Conservation (phyloP, 2,888 invertebrate genomes). For the Galeruca laticollis region DNA sequence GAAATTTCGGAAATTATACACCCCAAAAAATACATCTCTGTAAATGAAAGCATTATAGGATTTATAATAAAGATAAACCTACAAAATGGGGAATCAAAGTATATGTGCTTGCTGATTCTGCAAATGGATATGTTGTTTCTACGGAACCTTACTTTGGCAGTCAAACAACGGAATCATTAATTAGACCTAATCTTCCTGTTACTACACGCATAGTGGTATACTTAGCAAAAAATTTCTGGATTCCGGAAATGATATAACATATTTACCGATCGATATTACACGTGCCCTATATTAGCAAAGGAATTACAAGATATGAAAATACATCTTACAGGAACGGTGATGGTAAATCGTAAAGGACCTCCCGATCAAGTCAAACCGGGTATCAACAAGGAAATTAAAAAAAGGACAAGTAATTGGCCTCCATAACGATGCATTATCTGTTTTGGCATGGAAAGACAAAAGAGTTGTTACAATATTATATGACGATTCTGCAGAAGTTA, state of each 20-base stretch:
- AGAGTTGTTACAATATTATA: not conserved
- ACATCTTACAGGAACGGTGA: slow-evolving; percentile 4
- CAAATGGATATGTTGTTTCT: too few species aligned
- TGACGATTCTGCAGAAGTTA: not conserved
- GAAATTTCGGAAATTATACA: too few species aligned
- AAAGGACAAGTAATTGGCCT: too few species aligned
- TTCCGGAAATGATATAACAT: too few species aligned
- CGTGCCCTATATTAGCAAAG: not conserved
- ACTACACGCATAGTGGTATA: not conserved
- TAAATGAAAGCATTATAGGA: too few species aligned
- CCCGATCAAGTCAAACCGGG: not conserved
- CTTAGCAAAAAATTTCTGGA: not conserved
- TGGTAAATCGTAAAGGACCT: slow-evolving; percentile 1
- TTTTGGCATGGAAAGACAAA: too few species aligned
- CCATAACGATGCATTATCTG: not conserved
- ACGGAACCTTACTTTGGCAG: not conserved
- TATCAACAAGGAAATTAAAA: too few species aligned
- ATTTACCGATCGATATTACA: slow-evolving; percentile 1
- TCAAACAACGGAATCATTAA: slow-evolving; percentile 4
- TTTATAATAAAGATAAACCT: too few species aligned
- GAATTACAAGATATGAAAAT: not conserved
- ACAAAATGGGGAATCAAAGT: too few species aligned
- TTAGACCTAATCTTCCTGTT: slow-evolving; percentile 1
- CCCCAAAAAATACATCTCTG: too few species aligned
- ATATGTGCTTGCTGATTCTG: too few species aligned